Base-by-base conservation (phyloP, 2,888 invertebrate genomes). In the Microdon myrmicae region DNA sequence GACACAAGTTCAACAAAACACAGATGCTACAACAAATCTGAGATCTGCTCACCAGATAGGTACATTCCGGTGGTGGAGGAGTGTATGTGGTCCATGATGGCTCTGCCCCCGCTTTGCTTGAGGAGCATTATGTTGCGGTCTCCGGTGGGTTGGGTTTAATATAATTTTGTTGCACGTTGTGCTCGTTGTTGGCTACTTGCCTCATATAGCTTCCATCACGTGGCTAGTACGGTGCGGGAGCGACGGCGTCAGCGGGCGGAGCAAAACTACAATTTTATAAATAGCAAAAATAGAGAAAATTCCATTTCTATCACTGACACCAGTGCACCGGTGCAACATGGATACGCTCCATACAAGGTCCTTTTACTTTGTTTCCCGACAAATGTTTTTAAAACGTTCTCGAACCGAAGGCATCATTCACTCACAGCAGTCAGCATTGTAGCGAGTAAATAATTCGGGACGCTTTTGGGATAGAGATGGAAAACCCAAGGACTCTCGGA, bases 71-170 rank as follows among this genome's bases (percentile, higher is more conserved):
- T 28, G 38, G 16, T 23, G 47, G 29, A 48, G 48, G 35, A 38
- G 60, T 37, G 34, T 55, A 23, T 39, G 49, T 25, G 38, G 31
- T 41, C 43, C 47, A 19, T 44, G 38, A 29, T 26, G 47, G 54
- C 39, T 45, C 49, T n/a, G 41, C 49, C 55, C 61, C 39, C 22
- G 47, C 54, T 41, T n/a, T n/a, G 45, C 43, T 14, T 48, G 45
- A 38, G 51, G 49, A 45, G 53, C 43, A 59, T 61, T 64, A 60
- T 54, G 54, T 61, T 59, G 68, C 35, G 68, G 68, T 61, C 61
- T 39, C 41, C 44, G 26, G 61, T 61, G 67, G 68, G 68, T 68
- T 68, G 68, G 68, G 68, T 68, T 68, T 55, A 54, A 59, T 51
- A 49, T 53, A 54, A 60, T 60, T 67, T 60, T 58, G 48, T 54